Percentiles rank a stretch among this genome's conserved stretches.
Conservation (phyloP, 92 coral and sea anemone species). For the Heliopora coerulea region DNA sequence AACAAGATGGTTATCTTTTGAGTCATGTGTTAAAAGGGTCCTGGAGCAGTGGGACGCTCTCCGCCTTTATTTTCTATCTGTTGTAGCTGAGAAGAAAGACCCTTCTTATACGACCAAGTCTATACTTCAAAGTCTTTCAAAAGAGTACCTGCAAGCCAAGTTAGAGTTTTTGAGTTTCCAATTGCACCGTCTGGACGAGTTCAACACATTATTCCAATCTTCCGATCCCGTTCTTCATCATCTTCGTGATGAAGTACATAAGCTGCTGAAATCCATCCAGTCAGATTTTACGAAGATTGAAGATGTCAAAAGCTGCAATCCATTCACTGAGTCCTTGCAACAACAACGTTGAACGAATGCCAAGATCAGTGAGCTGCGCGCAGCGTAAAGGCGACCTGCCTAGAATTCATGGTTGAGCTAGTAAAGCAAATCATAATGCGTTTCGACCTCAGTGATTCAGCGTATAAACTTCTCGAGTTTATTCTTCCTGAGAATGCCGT, state of each 20-base stretch:
- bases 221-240: constrained; percentile 15
- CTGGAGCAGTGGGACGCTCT: constrained; percentile 63
- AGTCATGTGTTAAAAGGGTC: constrained; percentile 47
- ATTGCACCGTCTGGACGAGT: constrained; percentile 8
- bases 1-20: constrained; percentile 59
- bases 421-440: neutral
- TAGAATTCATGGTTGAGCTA: constrained; percentile 12
- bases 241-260: constrained; percentile 11
- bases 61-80: constrained; percentile 38
- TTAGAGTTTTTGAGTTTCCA: constrained; percentile 21
- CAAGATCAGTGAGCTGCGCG: neutral
- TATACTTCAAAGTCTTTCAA: neutral
- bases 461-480: neutral
- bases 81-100: constrained; percentile 17
- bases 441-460: neutral
- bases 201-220: constrained; percentile 27
- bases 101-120: constrained; percentile 7
- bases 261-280: neutral
- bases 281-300: neutral
- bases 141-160: constrained; percentile 5
- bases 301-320: neutral
- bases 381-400: neutral
- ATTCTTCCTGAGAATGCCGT: constrained; percentile 23
- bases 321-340: neutral
- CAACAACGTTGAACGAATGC: neutral